phyloP scores from a whole-genome alignment of 2,888 invertebrate genomes.

The Drosophila lacicola region DNA sequence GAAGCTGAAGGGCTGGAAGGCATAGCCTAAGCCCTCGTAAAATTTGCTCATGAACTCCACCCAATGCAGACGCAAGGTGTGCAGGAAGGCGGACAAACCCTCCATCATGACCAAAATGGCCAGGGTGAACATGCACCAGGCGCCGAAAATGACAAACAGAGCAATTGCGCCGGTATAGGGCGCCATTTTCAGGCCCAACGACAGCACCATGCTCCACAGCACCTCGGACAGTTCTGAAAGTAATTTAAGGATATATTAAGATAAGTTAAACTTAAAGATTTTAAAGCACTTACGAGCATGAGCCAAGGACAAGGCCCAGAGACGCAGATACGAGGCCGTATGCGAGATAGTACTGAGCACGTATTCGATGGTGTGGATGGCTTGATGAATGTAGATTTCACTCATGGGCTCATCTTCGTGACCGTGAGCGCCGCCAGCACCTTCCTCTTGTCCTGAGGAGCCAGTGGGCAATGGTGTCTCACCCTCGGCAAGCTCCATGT shows the following conservation, averaged over 20 bases:
- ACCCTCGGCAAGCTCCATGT: constrained; percentile 88
- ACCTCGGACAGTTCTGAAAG: constrained; percentile 93
- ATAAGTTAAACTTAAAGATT: background rate
- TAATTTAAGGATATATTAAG: background rate
- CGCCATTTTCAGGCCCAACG: constrained; percentile 89
- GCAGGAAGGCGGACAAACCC: constrained; percentile 98
- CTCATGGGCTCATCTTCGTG: constrained; percentile 89
- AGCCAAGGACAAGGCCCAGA: constrained; percentile 98
- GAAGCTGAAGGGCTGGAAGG: constrained; percentile 94
- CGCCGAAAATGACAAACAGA: constrained; percentile 93
- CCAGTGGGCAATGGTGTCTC: constrained; percentile 74
- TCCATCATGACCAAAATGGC: constrained; percentile 99
- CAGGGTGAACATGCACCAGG: constrained; percentile 96
- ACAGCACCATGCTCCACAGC: constrained; percentile 96
- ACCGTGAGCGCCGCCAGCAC: constrained; percentile 72
- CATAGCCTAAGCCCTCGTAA: constrained; percentile 92
- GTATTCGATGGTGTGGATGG: constrained; percentile 98
- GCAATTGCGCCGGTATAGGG: constrained; percentile 90
- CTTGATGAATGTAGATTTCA: constrained; percentile 96
- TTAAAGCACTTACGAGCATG: constrained; percentile 91
- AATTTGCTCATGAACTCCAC: constrained; percentile 98
- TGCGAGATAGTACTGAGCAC: constrained; percentile 98
- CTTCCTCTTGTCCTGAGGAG: constrained; percentile 48
- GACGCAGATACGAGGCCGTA: constrained; percentile 96
- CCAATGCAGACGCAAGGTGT: constrained; percentile 99